Evolutionary conservation across 2,113 vertebrate species (phyloP), one percentile per base, ranked within the genome.

Genomic region (Tachycineta bicolor): DNA sequence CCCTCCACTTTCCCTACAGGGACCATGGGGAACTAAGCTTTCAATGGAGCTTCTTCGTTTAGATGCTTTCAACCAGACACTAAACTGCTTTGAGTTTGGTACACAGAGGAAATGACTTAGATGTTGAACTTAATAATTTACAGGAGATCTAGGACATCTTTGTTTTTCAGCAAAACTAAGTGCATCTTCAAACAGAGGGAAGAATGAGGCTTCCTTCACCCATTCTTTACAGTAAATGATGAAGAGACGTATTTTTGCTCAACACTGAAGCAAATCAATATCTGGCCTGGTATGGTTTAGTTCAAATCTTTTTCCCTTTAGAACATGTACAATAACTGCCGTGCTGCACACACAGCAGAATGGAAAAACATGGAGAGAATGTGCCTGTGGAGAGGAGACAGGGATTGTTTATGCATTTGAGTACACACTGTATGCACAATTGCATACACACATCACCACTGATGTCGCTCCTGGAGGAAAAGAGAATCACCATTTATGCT

Each of bases 381-480:
- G 6, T 64, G 65, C 16, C 34, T 52, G 17, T 37, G 62, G 74
- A 52, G 47, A 43, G 89, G 56, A 82, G 23, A 14, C 23, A 34
- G 47, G 62, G 26, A 39, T 43, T 83, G 31, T 65, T 93, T 41
- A 21, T 6, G 2, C 44, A 70, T 23, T 34, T 50, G 58, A 11
- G 63, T 56, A 55, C 12, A 43, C 19, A 14, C 21, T 44, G 22
- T 26, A 23, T 18, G 31, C 31, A 37, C 62, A 78, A 37, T 14
- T 71, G 31, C 2, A 0, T 31, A 33, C 2, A 0, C 28, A 37
- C 6, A 23, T 43, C 59, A 53, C 13, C 14, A 19, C 24, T 60
- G 58, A 19, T 76, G 31, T 39, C 2, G 0, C 31, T 79, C n/a
- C 82, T 79, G 12, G 22, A 46, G 43, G 39, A 64, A 59, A 69